Evolutionary conservation across 2,888 invertebrate species (phyloP).

Genomic region (Zele albiditarsus): DNA sequence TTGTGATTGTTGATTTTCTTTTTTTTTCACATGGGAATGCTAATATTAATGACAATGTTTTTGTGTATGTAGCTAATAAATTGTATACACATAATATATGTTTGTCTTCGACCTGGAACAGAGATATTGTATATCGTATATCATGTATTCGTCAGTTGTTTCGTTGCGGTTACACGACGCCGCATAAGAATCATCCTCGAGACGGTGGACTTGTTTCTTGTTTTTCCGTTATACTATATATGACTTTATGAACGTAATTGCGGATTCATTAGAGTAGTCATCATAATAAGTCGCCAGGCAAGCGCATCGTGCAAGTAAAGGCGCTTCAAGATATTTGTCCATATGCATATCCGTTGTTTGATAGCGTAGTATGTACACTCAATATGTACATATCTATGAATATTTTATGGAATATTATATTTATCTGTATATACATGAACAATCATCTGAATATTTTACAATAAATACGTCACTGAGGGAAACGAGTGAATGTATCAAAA

Average conservation of each 20-base stretch:
- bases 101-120: no score
- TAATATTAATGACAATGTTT: no score
- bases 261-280: constrained; percentile 37
- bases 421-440: no score
- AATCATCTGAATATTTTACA: no score
- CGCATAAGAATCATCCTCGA: constrained; percentile 26
- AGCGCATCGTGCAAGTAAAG: constrained; percentile 29
- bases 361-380: not conserved
- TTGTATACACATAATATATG: no score
- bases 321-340: not conserved
- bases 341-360: no score
- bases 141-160: constrained; percentile 3
- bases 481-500: no score
- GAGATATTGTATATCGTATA: constrained; percentile 15
- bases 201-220: not conserved
- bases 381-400: not conserved
- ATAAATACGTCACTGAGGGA: no score
- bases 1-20: no score
- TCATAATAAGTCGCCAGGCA: constrained; percentile 30
- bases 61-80: no score
- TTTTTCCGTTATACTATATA: constrained; percentile 38
- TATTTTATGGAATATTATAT: not conserved
- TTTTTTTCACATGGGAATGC: no score
- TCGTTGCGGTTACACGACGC: constrained; percentile 28
- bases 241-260: constrained; percentile 23